These are phyloP conservation scores for Lepidurus packardi DNA, from an alignment of 1,140 invertebrate species.

Conservation along the genomic window DNA sequence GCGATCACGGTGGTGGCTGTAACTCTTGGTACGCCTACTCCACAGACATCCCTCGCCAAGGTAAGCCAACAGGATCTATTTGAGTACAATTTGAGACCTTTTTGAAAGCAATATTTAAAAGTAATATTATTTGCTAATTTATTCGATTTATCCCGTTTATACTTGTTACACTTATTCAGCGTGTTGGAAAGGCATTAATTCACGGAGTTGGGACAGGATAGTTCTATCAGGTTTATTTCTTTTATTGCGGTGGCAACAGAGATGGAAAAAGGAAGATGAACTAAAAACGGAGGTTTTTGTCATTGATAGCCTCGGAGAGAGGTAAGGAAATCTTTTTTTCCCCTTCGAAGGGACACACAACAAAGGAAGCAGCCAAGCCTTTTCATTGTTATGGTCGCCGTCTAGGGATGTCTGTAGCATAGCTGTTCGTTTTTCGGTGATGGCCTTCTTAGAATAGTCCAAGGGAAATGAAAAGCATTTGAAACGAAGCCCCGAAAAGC, in stretches of 20 bases:
- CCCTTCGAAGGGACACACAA: neutral
- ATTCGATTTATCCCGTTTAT: no score
- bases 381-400: constrained; percentile 9
- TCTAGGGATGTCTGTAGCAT: neutral
- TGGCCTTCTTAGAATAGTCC: constrained; percentile 21
- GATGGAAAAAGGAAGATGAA: neutral
- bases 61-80: constrained; percentile 49
- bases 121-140: no score
- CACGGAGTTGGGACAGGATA: no score
- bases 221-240: no score
- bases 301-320: neutral
- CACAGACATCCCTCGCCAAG: constrained; percentile 60
- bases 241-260: neutral
- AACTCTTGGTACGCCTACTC: constrained; percentile 52
- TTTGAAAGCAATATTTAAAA: no score
- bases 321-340: neutral
- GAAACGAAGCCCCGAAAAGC: neutral
- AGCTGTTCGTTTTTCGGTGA: neutral
- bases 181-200: no score
- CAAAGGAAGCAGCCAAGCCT: constrained; percentile 15
- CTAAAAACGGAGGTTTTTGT: neutral
- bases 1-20: constrained; percentile 77
- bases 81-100: no score
- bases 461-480: constrained; percentile 10
- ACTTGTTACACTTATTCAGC: no score